Base-by-base conservation (phyloP, 2,888 invertebrate species). In the Belgica antarctica region DNA sequence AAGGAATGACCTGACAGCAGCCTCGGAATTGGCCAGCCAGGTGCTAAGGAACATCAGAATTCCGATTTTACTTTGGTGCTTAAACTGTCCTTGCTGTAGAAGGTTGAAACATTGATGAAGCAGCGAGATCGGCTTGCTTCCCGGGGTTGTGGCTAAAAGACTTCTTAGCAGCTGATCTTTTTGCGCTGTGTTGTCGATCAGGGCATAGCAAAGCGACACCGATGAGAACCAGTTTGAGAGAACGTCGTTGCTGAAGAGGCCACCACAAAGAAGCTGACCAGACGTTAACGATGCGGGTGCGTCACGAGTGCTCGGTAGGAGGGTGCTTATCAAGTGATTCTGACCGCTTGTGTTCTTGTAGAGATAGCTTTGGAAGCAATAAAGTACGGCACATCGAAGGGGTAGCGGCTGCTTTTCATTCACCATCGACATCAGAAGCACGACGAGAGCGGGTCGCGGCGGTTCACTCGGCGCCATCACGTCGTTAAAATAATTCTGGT, bases 361-460 rank as follows among this genome's bases (percentile, higher is more conserved):
- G 7, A 99, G 82, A 78, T 92, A 99, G 78, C 95, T 96, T 82
- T 98, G 90, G 80, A 99, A 97, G 78, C 96, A 96, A 80, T 99
- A 99, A 0, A 99, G 86, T 1, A 98, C 96, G 0, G 98, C 92
- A 78, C 95, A 95, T 72, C 99, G 88, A 75, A 92, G 79, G 0
- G 83, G 81, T 77, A 98, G 91, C 0, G 96, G 92, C 78, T 99
- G 99, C 76, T 96, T 96, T 78, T 99, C 98, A 78, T 97, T 96
- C 4, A 96, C 94, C 96, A 99, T 97, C 0, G 97, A 96, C 92
- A 97, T 94, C 7, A 99, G 81, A 5, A 99, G 83, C 52, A 98
- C 93, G 0, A 98, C 92, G 68, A 98, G 89, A 0, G 95, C 95
- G 0, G 97, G 94, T 70, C 96, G 86, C 1, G 96, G 96, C 3